Base-by-base conservation (phyloP, 1,140 invertebrate species). In the Drosophila parabipectinata region DNA sequence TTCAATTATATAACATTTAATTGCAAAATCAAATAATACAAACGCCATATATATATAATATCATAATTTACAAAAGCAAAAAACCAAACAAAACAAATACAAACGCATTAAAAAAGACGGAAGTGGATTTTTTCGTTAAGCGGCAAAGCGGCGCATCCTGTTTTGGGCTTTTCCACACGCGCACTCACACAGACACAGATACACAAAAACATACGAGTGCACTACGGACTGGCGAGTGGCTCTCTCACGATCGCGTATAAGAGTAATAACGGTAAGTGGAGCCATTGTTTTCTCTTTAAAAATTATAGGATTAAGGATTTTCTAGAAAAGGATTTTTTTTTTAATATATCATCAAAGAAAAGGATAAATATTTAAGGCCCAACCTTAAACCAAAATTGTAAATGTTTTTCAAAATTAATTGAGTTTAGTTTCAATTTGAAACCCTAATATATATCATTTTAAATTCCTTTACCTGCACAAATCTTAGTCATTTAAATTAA, bases 111-210 rank as follows among this genome's bases (percentile, higher is more conserved):
- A 71, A 44, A 34, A 77, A 85, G 78, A 79, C 83, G 83, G 82
- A 85, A 85, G 82, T 85, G 82, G 50, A 62, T 79, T 78, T 79
- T 60, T 72, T 53, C 72, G 56, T 60, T 52, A 66, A 75, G 72
- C 72, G 56, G 47, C 64, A 76, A 83, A 81, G 77, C 77, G 52
- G 62, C 74, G 74, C 62, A 82, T 85, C 82, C 82, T 85, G 82
- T 82, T 71, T 85, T 78, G 48, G 79, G 80, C 67, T 76, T 66
- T 77, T 57, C 62, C 69, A 57, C 73, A 58, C 32, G 53, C 61
- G 45, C 30, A 50, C 53, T 41, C 56, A 52, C 50, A 58, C 63
- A 47, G 34, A 47, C n/a, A 45, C 41, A 67, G 50, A 48, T 21
- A 26, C 44, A n/a, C 10, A 30, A 15, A 48, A 28, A 37, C 53